These are phyloP conservation scores for Adela reaumurella DNA, from an alignment of 2,888 invertebrate genomes.

Conservation along the genomic window DNA sequence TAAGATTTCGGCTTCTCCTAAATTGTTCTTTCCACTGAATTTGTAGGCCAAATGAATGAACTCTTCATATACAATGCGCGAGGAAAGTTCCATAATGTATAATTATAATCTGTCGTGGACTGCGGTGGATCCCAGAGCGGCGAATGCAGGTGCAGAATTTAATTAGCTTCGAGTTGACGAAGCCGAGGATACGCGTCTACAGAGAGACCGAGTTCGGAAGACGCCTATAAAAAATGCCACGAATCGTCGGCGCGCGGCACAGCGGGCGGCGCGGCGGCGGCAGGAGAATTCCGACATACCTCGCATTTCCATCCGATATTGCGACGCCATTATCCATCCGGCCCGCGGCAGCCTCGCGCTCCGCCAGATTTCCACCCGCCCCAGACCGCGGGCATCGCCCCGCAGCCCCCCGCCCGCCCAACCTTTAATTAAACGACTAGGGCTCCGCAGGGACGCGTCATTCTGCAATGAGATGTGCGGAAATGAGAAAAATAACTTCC, in stretches of 20 bases:
- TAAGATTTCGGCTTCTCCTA: too few species aligned
- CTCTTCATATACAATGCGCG: too few species aligned
- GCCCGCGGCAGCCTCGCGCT: conserved; percentile 20
- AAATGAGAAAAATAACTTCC: background rate
- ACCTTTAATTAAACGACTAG: conserved; percentile 56
- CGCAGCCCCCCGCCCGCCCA: conserved; percentile 26
- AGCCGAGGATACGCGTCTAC: too few species aligned
- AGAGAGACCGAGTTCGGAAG: conserved; percentile 17
- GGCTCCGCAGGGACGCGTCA: conserved; percentile 46
- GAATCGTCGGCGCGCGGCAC: conserved; percentile 49
- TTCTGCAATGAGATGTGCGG: conserved; percentile 6
- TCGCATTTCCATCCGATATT: conserved; percentile 58
- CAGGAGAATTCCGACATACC: conserved; percentile 57
- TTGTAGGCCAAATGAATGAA: too few species aligned
- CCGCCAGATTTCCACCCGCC: conserved; percentile 16
- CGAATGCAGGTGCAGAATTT: too few species aligned
- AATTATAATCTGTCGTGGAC: too few species aligned
- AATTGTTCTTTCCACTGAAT: too few species aligned
- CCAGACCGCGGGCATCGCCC: conserved; percentile 33
- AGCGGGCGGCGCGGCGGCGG: conserved; percentile 29
- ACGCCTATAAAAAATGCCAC: conserved; percentile 56
- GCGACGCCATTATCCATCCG: conserved; percentile 52
- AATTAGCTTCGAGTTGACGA: too few species aligned
- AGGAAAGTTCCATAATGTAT: too few species aligned
- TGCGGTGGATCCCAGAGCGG: too few species aligned